Percentiles rank a stretch among this genome's conserved stretches.
Evolutionary conservation across 2,113 vertebrate species (phyloP).

Genomic region (Plectropomus leopardus): DNA sequence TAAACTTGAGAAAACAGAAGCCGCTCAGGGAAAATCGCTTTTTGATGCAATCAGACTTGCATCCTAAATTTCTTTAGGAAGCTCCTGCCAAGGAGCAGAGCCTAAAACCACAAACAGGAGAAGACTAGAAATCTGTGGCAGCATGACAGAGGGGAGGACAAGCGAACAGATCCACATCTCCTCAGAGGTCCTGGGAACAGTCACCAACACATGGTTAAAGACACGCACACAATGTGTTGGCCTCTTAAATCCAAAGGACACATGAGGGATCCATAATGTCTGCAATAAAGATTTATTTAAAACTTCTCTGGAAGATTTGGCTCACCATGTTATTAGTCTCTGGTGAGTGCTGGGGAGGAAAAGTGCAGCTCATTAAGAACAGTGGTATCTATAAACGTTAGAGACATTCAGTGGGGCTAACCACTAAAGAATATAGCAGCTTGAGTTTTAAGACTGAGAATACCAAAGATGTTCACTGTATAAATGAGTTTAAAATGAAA

Average conservation of each 20-base stretch:
- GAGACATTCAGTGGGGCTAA: not conserved
- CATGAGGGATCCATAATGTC: conserved; percentile 37
- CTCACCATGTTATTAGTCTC: conserved; percentile 34
- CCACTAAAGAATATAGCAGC: not conserved
- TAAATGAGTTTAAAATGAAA: conserved; percentile 2
- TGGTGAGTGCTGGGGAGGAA: conserved; percentile 34
- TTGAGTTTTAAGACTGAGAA: not conserved
- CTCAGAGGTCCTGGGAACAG: conserved; percentile 31
- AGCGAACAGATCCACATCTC: not conserved
- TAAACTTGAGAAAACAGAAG: conserved; percentile 17
- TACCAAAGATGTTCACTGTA: not conserved
- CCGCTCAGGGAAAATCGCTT: not conserved
- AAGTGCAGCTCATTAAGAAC: conserved; percentile 57
- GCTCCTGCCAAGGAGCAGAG: conserved; percentile 29
- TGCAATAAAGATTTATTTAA: conserved; percentile 54
- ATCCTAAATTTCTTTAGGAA: conserved; percentile 14
- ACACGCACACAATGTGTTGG: not conserved
- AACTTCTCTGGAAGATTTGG: conserved; percentile 16
- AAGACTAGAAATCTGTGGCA: conserved; percentile 7
- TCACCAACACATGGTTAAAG: not conserved
- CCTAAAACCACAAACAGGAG: conserved; percentile 1
- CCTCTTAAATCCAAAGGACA: conserved; percentile 36
- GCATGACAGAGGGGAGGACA: not conserved
- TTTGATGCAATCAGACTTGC: conserved; percentile 22
- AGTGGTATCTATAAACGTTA: conserved; percentile 5